Base-by-base conservation (phyloP, 2,888 invertebrate genomes). In the Phortica magna region DNA sequence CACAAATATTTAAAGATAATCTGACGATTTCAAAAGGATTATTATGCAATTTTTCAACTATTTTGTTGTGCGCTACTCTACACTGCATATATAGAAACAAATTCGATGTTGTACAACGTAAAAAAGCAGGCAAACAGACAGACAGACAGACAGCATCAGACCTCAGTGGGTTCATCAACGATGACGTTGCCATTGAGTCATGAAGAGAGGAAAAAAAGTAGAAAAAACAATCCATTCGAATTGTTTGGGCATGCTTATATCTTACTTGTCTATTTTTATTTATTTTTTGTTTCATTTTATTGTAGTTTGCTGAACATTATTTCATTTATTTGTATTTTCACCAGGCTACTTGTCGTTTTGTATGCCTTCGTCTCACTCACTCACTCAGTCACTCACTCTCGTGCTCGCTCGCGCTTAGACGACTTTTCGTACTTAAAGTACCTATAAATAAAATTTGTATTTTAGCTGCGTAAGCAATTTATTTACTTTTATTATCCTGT, bases 1-100 rank as follows among this genome's bases (percentile, higher is more conserved):
- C 90, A 89, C 84, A 89, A 90, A 90, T 90, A 89, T 90, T 90
- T 89, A 90, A 88, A 88, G 90, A 90, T 90, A 89, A 89, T 89
- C 89, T 89, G 84, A 84, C 87, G 88, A 89, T 89, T 89, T 89
- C 88, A 89, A 89, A 89, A 84, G 89, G 90, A 90, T 90, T 90
- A 90, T 89, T 89, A 88, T 89, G 90, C 89, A 89, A 89, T 89
- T 90, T 90, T 89, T 89, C 88, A 84, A 84, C 86, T 82, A 71
- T 84, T 88, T 82, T 84, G 82, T 85, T 87, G 84, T 84, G 78
- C 39, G 75, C 76, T 75, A 83, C 80, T 71, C 72, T 76, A 53
- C 12, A 39, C 12, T 65, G 41, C n/a, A 43, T 71, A n/a, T 71
- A 22, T 61, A 61, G 10, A 61, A 61, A 22, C 9, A 61, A 61